Conservation (phyloP, 2,113 vertebrate genomes). For the Dipodomys merriami region DNA sequence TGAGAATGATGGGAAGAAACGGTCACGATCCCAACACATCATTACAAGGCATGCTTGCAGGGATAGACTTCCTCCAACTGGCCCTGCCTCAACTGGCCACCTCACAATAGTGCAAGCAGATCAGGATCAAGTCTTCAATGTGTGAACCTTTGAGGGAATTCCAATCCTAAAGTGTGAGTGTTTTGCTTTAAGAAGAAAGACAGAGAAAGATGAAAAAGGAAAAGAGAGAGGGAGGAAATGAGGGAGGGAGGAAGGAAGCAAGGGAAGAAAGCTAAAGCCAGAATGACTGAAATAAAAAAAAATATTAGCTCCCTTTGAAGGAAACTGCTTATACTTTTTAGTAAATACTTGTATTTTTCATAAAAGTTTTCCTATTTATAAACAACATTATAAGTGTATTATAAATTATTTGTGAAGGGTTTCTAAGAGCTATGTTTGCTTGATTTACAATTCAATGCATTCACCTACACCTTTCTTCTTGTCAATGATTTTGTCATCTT, state of each 20-base stretch:
- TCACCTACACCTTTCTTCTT: background rate
- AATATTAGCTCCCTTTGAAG: background rate
- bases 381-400: background rate
- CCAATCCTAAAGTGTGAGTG: too few relatives aligned
- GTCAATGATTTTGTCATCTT: background rate
- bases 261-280: background rate
- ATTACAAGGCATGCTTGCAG: too few relatives aligned
- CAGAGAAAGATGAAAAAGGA: background rate
- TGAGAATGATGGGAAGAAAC: too few relatives aligned
- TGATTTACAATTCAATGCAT: background rate
- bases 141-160: too few relatives aligned
- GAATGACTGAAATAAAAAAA: too few relatives aligned
- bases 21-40: too few relatives aligned
- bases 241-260: background rate
- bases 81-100: too few relatives aligned
- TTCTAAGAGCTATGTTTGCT: background rate
- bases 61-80: too few relatives aligned
- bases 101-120: too few relatives aligned
- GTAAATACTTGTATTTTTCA: background rate
- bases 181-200: background rate
- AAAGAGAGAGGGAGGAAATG: background rate
- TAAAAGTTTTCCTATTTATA: background rate
- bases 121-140: too few relatives aligned
- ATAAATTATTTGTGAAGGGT: conserved; percentile 10
- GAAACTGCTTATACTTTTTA: background rate